Evolutionary conservation across 2,797 vertebrate genomes (phyloP).

Genomic region (Lycodopsis pacificus): DNA sequence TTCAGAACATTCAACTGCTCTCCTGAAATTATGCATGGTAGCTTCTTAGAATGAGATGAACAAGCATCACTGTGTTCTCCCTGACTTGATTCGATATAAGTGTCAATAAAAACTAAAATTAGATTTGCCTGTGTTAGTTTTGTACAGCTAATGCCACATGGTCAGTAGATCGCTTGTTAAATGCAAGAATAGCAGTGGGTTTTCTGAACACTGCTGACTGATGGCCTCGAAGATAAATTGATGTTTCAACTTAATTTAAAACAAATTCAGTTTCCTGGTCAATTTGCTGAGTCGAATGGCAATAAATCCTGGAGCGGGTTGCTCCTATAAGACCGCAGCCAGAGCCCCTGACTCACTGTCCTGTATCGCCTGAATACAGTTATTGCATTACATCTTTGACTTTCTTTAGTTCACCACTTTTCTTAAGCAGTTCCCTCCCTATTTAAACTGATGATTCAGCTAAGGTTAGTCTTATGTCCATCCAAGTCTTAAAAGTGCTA

Average conservation of each 20-base stretch:
- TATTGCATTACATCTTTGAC: too few species aligned
- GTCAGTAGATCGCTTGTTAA: conserved; percentile 12
- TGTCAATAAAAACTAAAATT: conserved; percentile 46
- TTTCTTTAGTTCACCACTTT: too few species aligned
- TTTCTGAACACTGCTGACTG: conserved; percentile 22
- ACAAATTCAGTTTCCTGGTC: conserved; percentile 37
- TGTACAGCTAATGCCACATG: conserved; percentile 10
- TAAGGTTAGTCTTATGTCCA: neutral
- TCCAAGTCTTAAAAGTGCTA: conserved; percentile 4
- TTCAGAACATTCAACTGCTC: conserved; percentile 11
- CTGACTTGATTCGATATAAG: conserved; percentile 41
- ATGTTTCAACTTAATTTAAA: conserved; percentile 9
- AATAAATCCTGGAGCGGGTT: conserved; percentile 4
- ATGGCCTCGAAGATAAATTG: neutral
- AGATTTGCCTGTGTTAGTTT: conserved; percentile 30
- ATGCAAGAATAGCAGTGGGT: neutral
- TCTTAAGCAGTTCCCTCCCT: neutral
- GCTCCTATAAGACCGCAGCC: conserved; percentile 8
- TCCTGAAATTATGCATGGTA: conserved; percentile 18
- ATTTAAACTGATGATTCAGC: neutral
- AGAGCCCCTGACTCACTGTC: neutral
- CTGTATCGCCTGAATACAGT: neutral
- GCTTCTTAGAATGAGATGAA: conserved; percentile 34
- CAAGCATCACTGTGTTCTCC: neutral
- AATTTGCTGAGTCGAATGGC: conserved; percentile 23